Percentiles rank a stretch among this genome's conserved stretches.
Conservation (phyloP, 2,797 vertebrate species). For the Anisognathus igniventris region DNA sequence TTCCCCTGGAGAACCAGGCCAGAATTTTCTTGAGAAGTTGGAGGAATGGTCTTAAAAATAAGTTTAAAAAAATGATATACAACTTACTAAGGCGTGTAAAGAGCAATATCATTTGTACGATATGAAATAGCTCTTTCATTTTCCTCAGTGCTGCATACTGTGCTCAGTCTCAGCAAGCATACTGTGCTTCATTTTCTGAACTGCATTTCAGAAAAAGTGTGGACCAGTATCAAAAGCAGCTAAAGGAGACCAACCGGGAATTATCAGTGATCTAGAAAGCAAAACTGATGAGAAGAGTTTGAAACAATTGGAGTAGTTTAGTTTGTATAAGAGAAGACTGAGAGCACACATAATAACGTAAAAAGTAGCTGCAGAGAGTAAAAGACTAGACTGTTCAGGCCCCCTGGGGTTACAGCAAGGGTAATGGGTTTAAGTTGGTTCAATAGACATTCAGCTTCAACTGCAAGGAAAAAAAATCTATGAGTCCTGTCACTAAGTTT, state of each 20-base stretch:
- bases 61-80: not conserved
- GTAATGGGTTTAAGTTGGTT: slow-evolving; percentile 49
- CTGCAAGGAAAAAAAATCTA: slow-evolving; percentile 36
- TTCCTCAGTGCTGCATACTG: not conserved
- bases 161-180: slow-evolving; percentile 33
- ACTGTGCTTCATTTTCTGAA: slow-evolving; percentile 27
- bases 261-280: slow-evolving; percentile 38
- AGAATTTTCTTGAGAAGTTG: not conserved
- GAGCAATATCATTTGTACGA: not conserved
- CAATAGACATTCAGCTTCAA: slow-evolving; percentile 27
- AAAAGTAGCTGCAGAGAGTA: slow-evolving; percentile 30
- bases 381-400: slow-evolving; percentile 35
- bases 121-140: slow-evolving; percentile 36
- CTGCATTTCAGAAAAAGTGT: not conserved
- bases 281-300: slow-evolving; percentile 40
- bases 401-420: slow-evolving; percentile 31
- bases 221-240: slow-evolving; percentile 21
- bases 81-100: not conserved
- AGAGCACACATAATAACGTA: slow-evolving; percentile 26
- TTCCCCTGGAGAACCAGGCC: not conserved
- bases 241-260: not conserved
- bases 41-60: not conserved
- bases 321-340: slow-evolving; percentile 44
- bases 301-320: slow-evolving; percentile 55
- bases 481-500: slow-evolving; percentile 20